Evolutionary conservation across 1,140 invertebrate genomes (phyloP), one percentile per base, ranked within the genome.

Genomic region (Halesus radiatus): DNA sequence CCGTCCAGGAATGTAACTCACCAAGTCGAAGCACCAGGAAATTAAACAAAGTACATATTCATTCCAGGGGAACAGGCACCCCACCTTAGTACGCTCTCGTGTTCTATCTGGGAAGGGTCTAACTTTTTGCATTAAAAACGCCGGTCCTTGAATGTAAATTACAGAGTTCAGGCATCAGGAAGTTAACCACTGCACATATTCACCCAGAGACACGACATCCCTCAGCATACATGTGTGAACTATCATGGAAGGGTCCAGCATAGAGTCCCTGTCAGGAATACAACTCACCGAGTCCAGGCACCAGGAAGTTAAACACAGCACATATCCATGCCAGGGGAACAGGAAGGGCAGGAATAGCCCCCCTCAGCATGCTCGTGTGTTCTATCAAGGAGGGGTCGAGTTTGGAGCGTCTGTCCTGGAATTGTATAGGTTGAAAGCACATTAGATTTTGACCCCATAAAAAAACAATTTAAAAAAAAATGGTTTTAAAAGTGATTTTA

Each of bases 321-420:
- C 96, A 98, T 80, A 97, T 92, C 91, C 95, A 94, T 3, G 97
- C 96, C 26, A 97, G 88, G 15, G 91, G 92, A 4, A 96, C 86
- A 8, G 97, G 97, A 83, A 98, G 89, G 83, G 96, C 94, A 0
- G 97, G 97, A 81, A 98, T 97, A 10, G 96, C 96, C 23, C 93
- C 96, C 84, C 94, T 94, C 92, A 97, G 97, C 82, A 95, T 90
- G 0, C 95, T 96, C 74, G 93, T 93, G 85, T 95, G 93, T 83
- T 96, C 95, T 16, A 96, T 93, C 79, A 96, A 88, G 64, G 93
- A 92, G 1, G 92, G 87, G 82, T 96, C 95, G 81, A 96, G 87
- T 86, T 95, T 95, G 87, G 95, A 94, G 88, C 92, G 96, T 87
- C 88, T 95, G 88, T 95, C 94, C 94, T 95, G 85, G 7, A 73